Conservation (phyloP, 2,888 invertebrate species). For the Pyrgus malvae region DNA sequence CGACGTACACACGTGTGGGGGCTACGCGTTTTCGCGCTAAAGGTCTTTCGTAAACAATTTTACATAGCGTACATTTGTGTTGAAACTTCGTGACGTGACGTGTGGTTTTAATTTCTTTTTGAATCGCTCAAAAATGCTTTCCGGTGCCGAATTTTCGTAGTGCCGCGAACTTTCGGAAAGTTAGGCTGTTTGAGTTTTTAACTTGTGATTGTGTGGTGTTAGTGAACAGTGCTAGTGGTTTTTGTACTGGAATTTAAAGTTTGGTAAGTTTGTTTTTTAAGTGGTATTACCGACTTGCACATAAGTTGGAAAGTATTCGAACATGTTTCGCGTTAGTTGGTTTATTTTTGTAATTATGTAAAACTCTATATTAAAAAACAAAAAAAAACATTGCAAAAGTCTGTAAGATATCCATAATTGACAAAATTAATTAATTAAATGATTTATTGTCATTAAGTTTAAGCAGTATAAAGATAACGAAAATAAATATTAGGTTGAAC, state of each 20-base stretch:
- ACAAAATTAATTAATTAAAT: too few species aligned
- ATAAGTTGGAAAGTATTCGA: too few species aligned
- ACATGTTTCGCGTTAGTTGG: too few species aligned
- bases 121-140: conserved; percentile 1
- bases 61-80: conserved; percentile 42
- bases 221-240: conserved; percentile 1
- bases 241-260: not conserved
- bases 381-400: too few species aligned
- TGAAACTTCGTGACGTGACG: conserved; percentile 34
- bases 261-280: conserved; percentile 15
- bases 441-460: too few species aligned
- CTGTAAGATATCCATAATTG: too few species aligned
- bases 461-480: too few species aligned
- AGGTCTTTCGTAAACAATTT: conserved; percentile 42
- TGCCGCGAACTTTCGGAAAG: not conserved
- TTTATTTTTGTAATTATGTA: too few species aligned
- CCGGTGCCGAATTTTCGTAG: conserved; percentile 13
- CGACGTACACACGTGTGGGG: conserved; percentile 48
- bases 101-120: conserved; percentile 14
- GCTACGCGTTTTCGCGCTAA: conserved; percentile 41
- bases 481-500: too few species aligned
- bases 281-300: too few species aligned
- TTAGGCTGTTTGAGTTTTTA: not conserved
- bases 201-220: conserved; percentile 9
- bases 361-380: too few species aligned